Conservation (phyloP, 2,113 vertebrate genomes). For the Tursiops truncatus region DNA sequence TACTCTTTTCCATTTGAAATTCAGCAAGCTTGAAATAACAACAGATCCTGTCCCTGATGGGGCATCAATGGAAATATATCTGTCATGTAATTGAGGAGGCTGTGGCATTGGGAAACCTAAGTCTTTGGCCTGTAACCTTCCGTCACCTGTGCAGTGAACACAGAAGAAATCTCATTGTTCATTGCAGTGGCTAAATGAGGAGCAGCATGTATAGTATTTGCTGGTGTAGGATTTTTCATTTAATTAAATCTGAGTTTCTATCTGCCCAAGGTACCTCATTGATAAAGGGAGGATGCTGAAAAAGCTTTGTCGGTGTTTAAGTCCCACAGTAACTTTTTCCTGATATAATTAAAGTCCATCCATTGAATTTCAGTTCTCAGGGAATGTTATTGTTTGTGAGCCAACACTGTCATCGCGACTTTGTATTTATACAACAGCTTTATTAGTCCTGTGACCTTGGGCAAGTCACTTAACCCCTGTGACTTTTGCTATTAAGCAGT, state of each 20-base stretch:
- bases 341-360: slow-evolving; percentile 52
- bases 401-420: neutral
- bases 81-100: slow-evolving; percentile 55
- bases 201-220: neutral
- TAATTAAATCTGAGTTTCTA: slow-evolving; percentile 62
- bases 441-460: slow-evolving; percentile 55
- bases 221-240: slow-evolving; percentile 43
- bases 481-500: slow-evolving; percentile 30
- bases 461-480: slow-evolving; percentile 51
- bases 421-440: neutral
- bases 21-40: neutral
- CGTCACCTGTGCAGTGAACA: neutral
- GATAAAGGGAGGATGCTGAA: slow-evolving; percentile 5
- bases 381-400: slow-evolving; percentile 39
- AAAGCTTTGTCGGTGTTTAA: slow-evolving; percentile 51
- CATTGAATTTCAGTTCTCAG: slow-evolving; percentile 37
- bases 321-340: slow-evolving; percentile 28
- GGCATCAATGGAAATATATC: slow-evolving; percentile 10
- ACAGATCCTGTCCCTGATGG: neutral
- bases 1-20: slow-evolving; percentile 36
- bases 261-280: neutral
- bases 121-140: slow-evolving; percentile 23
- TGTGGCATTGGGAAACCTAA: neutral
- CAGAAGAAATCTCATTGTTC: slow-evolving; percentile 11
- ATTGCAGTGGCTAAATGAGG: neutral